Conservation (phyloP, 2,797 vertebrate species). For the Tamandua tetradactyla region DNA sequence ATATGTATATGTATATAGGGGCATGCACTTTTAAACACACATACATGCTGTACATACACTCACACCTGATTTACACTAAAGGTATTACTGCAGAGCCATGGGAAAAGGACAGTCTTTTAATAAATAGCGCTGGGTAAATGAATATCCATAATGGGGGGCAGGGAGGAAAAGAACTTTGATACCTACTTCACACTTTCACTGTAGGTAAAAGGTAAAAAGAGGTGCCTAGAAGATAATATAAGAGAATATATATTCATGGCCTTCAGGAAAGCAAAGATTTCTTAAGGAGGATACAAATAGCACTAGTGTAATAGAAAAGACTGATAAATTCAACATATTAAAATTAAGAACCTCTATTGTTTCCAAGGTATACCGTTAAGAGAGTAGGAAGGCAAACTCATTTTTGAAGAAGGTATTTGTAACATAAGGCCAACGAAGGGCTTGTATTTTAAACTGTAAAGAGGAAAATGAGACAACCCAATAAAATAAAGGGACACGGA, state of each 20-base stretch:
- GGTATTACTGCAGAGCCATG: background rate
- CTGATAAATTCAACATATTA: background rate
- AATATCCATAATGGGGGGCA: background rate
- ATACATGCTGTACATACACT: background rate
- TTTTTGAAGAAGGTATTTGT: background rate
- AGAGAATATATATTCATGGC: background rate
- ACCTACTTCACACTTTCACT: background rate
- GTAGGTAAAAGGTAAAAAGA: background rate
- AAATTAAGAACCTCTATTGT: background rate
- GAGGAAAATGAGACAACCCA: background rate
- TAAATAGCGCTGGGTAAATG: background rate
- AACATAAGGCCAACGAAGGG: background rate
- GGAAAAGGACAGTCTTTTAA: background rate
- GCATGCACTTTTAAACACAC: background rate
- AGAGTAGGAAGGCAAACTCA: background rate
- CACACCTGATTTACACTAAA: background rate
- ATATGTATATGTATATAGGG: too few relatives aligned
- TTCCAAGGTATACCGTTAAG: constrained; percentile 1
- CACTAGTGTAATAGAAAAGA: background rate
- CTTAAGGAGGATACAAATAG: background rate
- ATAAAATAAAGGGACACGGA: background rate
- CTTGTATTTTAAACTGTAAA: background rate
- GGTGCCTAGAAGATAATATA: background rate
- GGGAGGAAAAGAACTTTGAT: background rate
- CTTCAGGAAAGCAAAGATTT: background rate